Percentiles rank a stretch among this genome's conserved stretches.
phyloP scores from a whole-genome alignment of 2,797 vertebrate genomes.

The Okamejei kenojei region DNA sequence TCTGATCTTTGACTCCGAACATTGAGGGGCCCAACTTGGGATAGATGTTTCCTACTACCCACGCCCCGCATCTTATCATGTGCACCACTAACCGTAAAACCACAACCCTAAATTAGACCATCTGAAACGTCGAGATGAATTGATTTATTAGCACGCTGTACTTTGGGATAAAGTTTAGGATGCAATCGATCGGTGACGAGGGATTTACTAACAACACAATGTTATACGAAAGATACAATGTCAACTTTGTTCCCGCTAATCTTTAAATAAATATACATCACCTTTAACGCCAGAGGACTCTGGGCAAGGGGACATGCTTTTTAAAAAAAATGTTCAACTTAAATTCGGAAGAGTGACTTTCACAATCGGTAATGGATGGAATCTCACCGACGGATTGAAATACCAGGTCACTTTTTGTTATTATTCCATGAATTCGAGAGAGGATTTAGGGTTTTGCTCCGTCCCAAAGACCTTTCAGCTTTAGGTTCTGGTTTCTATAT shows the following conservation, averaged over 20 bases:
- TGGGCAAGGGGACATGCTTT: background rate
- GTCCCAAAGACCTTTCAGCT: slow-evolving; percentile 53
- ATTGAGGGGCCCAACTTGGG: background rate
- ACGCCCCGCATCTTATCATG: background rate
- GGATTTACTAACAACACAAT: background rate
- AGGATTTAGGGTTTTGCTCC: slow-evolving; percentile 43
- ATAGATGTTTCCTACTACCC: background rate
- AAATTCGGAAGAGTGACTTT: background rate
- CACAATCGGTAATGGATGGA: background rate
- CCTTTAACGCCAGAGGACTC: background rate
- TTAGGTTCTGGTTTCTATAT: slow-evolving; percentile 52
- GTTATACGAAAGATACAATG: too few relatives aligned
- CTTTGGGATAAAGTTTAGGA: background rate
- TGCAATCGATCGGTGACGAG: background rate
- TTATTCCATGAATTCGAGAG: slow-evolving; percentile 47
- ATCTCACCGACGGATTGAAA: slow-evolving; percentile 15
- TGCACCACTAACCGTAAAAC: too few relatives aligned
- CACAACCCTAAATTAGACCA: too few relatives aligned
- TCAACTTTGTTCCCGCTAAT: background rate
- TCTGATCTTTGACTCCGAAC: background rate
- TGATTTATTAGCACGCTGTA: background rate
- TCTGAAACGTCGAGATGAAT: background rate
- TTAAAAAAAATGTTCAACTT: background rate
- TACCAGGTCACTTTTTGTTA: slow-evolving; percentile 37
- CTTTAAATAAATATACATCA: background rate